A percentile compares a stretch with the other conserved stretches of the same genome.
Evolutionary conservation across 2,888 invertebrate genomes (phyloP).

Genomic region (Epirrita christyi): DNA sequence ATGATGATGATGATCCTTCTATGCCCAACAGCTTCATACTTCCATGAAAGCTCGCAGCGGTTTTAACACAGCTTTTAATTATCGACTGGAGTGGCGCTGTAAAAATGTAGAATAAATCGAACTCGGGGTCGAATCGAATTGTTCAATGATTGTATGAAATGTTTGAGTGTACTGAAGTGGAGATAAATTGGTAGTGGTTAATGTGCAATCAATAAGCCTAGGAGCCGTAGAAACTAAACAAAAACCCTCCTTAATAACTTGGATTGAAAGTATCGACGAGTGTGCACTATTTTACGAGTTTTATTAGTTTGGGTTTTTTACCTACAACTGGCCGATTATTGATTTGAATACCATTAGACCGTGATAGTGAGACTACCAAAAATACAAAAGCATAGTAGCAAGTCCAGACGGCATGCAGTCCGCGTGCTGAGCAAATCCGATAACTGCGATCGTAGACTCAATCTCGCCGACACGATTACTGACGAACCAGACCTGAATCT

Average conservation of each 20-base stretch:
- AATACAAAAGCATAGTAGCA: background rate
- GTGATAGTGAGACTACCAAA: background rate
- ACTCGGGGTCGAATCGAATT: background rate
- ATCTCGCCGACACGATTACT: slow-evolving; percentile 76
- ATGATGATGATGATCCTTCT: slow-evolving; percentile 1
- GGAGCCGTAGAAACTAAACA: too few species aligned
- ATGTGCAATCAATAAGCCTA: too few species aligned
- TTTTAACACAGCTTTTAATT: slow-evolving; percentile 16
- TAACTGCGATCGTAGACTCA: slow-evolving; percentile 76
- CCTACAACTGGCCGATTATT: too few species aligned
- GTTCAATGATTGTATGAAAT: slow-evolving; percentile 6
- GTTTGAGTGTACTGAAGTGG: slow-evolving; percentile 3
- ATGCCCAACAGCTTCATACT: background rate
- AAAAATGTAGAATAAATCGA: slow-evolving; percentile 4
- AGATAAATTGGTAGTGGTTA: too few species aligned
- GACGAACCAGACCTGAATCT: slow-evolving; percentile 56
- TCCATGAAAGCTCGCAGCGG: slow-evolving; percentile 2
- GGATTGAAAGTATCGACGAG: too few species aligned
- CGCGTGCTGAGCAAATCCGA: slow-evolving; percentile 80
- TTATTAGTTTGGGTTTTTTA: too few species aligned
- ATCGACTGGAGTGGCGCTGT: slow-evolving; percentile 7
- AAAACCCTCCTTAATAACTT: too few species aligned
- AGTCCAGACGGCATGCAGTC: slow-evolving; percentile 51
- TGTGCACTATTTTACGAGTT: too few species aligned
- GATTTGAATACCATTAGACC: too few species aligned